Base-by-base conservation (phyloP, 64 coral and sea anemone genomes). In the Montipora capricornis region DNA sequence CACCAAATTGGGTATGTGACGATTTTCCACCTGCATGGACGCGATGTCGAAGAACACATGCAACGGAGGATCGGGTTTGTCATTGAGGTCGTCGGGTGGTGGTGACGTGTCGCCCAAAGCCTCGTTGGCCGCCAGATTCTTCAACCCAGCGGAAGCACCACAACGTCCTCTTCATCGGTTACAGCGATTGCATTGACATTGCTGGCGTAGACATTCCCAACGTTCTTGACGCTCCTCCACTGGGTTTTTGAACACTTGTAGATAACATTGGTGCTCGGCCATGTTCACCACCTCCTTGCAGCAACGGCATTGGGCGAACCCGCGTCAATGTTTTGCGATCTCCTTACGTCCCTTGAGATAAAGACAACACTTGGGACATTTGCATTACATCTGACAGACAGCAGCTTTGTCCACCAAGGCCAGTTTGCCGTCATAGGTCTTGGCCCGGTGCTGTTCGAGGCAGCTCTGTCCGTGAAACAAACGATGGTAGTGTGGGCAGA, bases 31-130 rank as follows among this genome's bases (percentile, higher is more conserved):
- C 37, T 91, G 79, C 44, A 4, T 49, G 70, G 44, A 26, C 8
- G 82, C 68, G 0, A 91, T n/a, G 8, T 83, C 79, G 20, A 91
- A 91, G 47, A 91, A 91, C 1, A 92, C 80, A 15, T 92, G 90
- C 5, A 92, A 5, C 49, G 51, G 51, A 53, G 51, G 90, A 0
- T 92, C 14, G 8, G 47, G 8, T 4, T 52, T 12, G 7, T 75
- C 73, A 29, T 75, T 29, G 6, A 7, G 5, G 3, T 44, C 24
- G 11, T 45, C 51, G 8, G 51, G 51, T 8, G 3, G 51, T 53
- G 51, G 51, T 3, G 8, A 8, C 51, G 51, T 4, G 51, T 53
- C 37, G 20, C 26, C 73, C 7, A 44, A 5, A 8, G 22, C 29
- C 4, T 73, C 69, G 9, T 73, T 73, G 69, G 15, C 69, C 5